These are phyloP conservation scores for Hydrozoanthus tunicans DNA, from an alignment of 64 coral and sea anemone genomes.

Conservation along the genomic window DNA sequence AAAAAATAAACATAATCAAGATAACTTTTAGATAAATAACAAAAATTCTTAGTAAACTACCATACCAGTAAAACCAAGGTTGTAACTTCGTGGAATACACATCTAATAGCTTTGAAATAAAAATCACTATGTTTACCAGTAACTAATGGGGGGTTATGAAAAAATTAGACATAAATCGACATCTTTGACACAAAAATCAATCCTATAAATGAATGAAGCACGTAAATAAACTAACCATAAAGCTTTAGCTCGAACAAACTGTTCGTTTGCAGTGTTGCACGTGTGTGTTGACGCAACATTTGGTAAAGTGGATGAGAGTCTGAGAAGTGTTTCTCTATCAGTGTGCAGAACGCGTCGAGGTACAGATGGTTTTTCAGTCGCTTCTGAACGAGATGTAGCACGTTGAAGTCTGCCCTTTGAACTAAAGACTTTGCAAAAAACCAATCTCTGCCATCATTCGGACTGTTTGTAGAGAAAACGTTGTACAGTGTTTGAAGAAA, in stretches of 20 bases:
- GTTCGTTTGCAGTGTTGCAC: conserved; percentile 93
- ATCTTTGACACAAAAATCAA: too few relatives aligned
- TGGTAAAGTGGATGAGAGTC: conserved; percentile 94
- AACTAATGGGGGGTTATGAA: too few relatives aligned
- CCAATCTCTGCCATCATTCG: conserved; percentile 84
- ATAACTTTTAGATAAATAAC: too few relatives aligned
- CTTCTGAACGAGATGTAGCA: conserved; percentile 79
- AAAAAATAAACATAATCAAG: too few relatives aligned
- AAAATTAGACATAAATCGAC: too few relatives aligned
- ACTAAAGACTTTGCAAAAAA: conserved; percentile 95
- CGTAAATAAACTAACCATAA: conserved; percentile 62
- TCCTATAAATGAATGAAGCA: background rate
- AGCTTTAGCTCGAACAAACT: conserved; percentile 92
- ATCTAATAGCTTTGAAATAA: too few relatives aligned
- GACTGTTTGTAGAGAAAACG: conserved; percentile 4
- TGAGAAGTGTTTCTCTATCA: conserved; percentile 90
- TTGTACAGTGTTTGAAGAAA: background rate
- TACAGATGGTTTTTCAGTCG: conserved; percentile 89
- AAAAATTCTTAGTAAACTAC: too few relatives aligned
- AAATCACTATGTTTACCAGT: too few relatives aligned
- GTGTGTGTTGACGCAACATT: conserved; percentile 77
- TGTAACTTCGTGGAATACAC: too few relatives aligned
- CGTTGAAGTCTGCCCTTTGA: conserved; percentile 93
- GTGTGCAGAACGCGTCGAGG: conserved; percentile 78
- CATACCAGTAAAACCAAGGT: too few relatives aligned